These are phyloP conservation scores for Sebastes fasciatus DNA, from an alignment of 2,113 vertebrate genomes.

Conservation along the genomic window DNA sequence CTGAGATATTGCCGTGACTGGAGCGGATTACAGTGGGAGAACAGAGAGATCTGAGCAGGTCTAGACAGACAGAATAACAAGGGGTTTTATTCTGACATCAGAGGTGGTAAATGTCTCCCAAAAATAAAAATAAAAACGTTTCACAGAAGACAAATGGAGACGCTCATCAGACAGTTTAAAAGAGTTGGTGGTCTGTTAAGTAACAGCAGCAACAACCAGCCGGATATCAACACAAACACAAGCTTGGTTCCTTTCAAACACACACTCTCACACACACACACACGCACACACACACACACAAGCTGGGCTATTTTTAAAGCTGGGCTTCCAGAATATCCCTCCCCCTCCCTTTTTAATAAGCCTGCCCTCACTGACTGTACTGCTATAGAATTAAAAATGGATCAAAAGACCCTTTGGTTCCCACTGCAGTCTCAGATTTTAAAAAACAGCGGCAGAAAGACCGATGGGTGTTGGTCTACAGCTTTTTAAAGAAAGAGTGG, in stretches of 20 bases:
- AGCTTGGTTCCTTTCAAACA: neutral
- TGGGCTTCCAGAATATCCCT: slow-evolving; percentile 39
- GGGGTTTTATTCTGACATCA: slow-evolving; percentile 14
- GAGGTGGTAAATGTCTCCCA: slow-evolving; percentile 4
- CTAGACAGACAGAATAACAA: slow-evolving; percentile 14
- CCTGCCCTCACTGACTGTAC: slow-evolving; percentile 45
- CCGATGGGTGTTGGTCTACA: neutral
- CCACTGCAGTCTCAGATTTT: slow-evolving; percentile 14
- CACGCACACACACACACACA: slow-evolving; percentile 7
- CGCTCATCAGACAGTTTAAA: neutral
- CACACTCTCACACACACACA: slow-evolving; percentile 20
- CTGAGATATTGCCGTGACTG: slow-evolving; percentile 28
- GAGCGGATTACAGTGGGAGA: slow-evolving; percentile 23
- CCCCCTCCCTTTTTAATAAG: slow-evolving; percentile 58
- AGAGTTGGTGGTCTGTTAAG: neutral
- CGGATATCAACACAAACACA: neutral
- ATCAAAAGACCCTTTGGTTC: slow-evolving; percentile 26
- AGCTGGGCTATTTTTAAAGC: slow-evolving; percentile 67
- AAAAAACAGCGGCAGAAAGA: neutral
- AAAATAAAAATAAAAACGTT: neutral
- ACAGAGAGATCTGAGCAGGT: slow-evolving; percentile 13
- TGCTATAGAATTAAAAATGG: slow-evolving; percentile 51
- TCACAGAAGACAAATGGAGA: neutral
- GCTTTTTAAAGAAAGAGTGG: neutral
- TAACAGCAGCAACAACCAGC: slow-evolving; percentile 29